Evolutionary conservation across 1,140 invertebrate species (phyloP).

Genomic region (Conus ventricosus): DNA sequence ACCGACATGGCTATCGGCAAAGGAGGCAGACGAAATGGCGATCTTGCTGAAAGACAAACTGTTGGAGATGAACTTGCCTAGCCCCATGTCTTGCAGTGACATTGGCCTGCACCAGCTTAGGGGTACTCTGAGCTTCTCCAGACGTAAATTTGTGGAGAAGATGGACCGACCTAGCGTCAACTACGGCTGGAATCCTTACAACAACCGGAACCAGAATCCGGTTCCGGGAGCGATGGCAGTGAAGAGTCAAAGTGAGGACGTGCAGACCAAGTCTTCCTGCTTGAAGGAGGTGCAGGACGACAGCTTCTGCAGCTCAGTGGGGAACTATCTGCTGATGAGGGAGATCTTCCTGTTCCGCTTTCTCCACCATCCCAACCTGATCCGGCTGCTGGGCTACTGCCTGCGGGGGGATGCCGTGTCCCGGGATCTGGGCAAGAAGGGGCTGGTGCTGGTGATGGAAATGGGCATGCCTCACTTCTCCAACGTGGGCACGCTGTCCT

Average conservation of each 20-base stretch:
- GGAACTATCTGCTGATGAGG: conserved; percentile 54
- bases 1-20: conserved; percentile 47
- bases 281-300: conserved; percentile 39
- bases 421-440: conserved; percentile 49
- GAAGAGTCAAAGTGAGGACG: conserved; percentile 54
- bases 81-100: conserved; percentile 54
- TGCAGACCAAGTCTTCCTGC: conserved; percentile 51
- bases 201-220: background rate
- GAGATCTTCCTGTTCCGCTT: conserved; percentile 50
- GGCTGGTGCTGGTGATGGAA: conserved; percentile 53
- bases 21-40: conserved; percentile 53
- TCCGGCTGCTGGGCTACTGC: conserved; percentile 54
- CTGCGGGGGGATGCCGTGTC: conserved; percentile 54
- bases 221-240: conserved; percentile 37
- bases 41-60: conserved; percentile 46
- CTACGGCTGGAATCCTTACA: background rate
- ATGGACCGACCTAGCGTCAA: background rate
- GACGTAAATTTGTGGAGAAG: conserved; percentile 51
- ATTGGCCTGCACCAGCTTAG: conserved; percentile 50
- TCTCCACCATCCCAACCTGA: conserved; percentile 50
- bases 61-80: conserved; percentile 46
- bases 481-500: conserved; percentile 24
- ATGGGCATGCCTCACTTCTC: conserved; percentile 45
- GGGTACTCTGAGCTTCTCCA: conserved; percentile 38
- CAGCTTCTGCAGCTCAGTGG: conserved; percentile 54